Evolutionary conservation across 2,113 vertebrate species (phyloP).

Genomic region (Neogale vison): DNA sequence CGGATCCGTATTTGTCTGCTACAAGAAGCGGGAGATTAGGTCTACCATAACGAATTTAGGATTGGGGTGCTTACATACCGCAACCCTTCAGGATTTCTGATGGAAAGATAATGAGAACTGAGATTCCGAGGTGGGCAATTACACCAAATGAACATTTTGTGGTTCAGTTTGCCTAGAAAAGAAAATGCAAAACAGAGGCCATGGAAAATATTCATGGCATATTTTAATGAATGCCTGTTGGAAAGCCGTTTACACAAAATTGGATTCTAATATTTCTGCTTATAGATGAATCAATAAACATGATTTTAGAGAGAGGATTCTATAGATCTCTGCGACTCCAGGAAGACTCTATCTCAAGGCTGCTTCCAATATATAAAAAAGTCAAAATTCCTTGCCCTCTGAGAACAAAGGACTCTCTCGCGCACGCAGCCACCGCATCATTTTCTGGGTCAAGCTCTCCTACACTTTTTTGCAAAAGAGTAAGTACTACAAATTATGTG

Average conservation of each 20-base stretch:
- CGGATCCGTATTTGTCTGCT: not conserved
- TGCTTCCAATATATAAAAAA: not conserved
- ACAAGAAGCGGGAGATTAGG: not conserved
- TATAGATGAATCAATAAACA: slow-evolving; percentile 36
- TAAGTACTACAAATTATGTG: not conserved
- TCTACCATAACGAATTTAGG: not conserved
- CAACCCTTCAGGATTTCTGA: not conserved
- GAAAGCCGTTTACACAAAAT: slow-evolving; percentile 5
- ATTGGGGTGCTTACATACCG: not conserved
- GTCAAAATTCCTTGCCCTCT: slow-evolving; percentile 42
- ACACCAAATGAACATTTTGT: not conserved
- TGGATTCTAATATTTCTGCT: slow-evolving; percentile 35
- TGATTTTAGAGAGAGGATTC: slow-evolving; percentile 36
- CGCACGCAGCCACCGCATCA: slow-evolving; percentile 13
- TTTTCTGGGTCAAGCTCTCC: not conserved
- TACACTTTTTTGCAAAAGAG: not conserved
- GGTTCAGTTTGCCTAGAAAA: not conserved
- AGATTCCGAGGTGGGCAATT: not conserved
- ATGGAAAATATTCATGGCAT: not conserved
- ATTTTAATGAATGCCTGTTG: not conserved
- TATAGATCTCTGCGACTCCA: not conserved
- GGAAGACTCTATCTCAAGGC: not conserved
- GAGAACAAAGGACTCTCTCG: not conserved
- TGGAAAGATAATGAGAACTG: not conserved
- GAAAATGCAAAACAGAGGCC: not conserved